Percentiles rank a stretch among this genome's conserved stretches.
Conservation (phyloP, 2,113 vertebrate species). For the Echinops telfairi region DNA sequence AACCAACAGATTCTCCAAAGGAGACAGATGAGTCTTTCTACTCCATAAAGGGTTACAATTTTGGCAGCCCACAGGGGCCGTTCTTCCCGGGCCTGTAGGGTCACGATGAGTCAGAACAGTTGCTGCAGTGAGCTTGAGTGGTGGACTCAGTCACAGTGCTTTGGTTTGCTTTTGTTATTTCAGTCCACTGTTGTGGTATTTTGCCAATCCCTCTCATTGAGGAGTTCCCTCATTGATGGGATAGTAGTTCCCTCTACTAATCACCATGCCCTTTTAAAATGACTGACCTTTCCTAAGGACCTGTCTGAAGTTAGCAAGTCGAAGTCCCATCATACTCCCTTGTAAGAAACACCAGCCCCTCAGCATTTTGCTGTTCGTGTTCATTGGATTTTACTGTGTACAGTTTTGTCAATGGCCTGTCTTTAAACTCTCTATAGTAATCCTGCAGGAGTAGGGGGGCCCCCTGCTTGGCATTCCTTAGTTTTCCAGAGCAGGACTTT, state of each 20-base stretch:
- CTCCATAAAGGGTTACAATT: too few relatives aligned
- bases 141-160: too few relatives aligned
- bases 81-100: too few relatives aligned
- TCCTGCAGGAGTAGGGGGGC: neutral
- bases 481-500: neutral
- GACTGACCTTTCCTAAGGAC: neutral
- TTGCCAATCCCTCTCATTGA: neutral
- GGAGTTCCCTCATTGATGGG: neutral
- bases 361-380: neutral
- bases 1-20: too few relatives aligned
- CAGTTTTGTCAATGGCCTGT: neutral
- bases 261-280: neutral
- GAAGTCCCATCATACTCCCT: neutral
- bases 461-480: neutral
- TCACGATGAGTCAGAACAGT: too few relatives aligned
- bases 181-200: neutral
- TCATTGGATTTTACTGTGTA: neutral
- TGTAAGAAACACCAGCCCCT: neutral
- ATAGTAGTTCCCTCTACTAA: neutral
- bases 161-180: neutral
- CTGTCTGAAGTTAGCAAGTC: neutral
- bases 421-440: neutral
- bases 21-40: too few relatives aligned
- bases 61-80: too few relatives aligned
- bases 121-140: too few relatives aligned